Evolutionary conservation across 2,888 invertebrate species (phyloP).

Genomic region (Helicoverpa assulta): DNA sequence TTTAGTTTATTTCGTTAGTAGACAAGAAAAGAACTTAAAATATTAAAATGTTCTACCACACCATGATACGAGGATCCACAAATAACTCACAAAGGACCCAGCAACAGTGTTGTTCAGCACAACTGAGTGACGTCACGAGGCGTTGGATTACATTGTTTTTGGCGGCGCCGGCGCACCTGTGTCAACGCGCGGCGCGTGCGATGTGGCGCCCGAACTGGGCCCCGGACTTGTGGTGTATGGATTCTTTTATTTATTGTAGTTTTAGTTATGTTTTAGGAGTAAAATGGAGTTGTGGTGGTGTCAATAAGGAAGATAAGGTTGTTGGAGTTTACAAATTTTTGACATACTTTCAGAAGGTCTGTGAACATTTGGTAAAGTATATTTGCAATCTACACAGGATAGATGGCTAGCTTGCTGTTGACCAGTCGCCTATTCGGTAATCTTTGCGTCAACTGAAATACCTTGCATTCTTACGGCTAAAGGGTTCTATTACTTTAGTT

Average conservation of each 20-base stretch:
- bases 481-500: too few relatives aligned
- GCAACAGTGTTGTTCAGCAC: conserved; percentile 41
- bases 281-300: neutral
- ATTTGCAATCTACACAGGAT: too few relatives aligned
- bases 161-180: conserved; percentile 57
- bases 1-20: too few relatives aligned
- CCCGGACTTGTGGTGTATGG: conserved; percentile 2
- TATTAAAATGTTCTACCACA: neutral
- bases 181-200: conserved; percentile 64
- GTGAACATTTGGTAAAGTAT: too few relatives aligned
- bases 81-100: conserved; percentile 25
- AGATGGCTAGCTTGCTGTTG: too few relatives aligned
- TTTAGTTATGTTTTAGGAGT: neutral
- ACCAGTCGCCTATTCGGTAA: too few relatives aligned
- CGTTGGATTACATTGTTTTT: conserved; percentile 53
- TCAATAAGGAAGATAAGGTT: too few relatives aligned
- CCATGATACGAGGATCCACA: conserved; percentile 8
- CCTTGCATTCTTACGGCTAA: too few relatives aligned
- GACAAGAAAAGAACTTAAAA: neutral
- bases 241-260: conserved; percentile 1
- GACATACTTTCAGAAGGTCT: too few relatives aligned
- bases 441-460: too few relatives aligned
- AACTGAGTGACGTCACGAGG: conserved; percentile 44
- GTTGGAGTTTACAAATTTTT: too few relatives aligned
- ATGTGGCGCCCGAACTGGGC: conserved; percentile 49